Conservation (phyloP, 2,888 invertebrate genomes). For the Megaustenia siamemsis region DNA sequence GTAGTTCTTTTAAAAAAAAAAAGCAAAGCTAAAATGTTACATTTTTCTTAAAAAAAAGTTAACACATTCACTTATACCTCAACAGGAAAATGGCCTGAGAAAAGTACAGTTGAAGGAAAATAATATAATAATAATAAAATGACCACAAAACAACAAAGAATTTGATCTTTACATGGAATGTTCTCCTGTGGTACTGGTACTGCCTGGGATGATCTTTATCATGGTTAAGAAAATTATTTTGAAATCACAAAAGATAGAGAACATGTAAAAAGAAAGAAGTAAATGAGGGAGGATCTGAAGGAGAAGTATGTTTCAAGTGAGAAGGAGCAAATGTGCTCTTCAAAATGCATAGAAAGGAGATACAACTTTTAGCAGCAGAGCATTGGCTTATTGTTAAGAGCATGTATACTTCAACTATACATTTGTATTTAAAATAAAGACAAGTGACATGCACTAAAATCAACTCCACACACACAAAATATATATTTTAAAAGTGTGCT, state of each 20-base stretch:
- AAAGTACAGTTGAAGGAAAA: slow-evolving; percentile 36
- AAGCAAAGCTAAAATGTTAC: background rate
- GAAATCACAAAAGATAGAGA: background rate
- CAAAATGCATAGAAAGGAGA: slow-evolving; percentile 58
- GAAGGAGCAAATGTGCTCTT: slow-evolving; percentile 19
- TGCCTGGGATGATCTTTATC: slow-evolving; percentile 27
- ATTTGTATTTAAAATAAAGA: slow-evolving; percentile 30
- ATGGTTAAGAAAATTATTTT: background rate
- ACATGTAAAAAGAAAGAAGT: background rate
- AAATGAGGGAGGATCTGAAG: background rate
- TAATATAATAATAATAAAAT: background rate
- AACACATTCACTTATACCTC: slow-evolving; percentile 1
- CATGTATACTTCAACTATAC: background rate
- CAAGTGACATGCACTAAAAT: background rate
- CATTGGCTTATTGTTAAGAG: background rate
- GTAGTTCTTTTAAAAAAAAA: slow-evolving; percentile 12
- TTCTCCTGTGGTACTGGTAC: slow-evolving; percentile 39
- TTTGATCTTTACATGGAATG: slow-evolving; percentile 56
- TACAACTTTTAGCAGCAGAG: slow-evolving; percentile 32
- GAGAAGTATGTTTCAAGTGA: background rate
- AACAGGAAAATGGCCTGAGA: slow-evolving; percentile 44
- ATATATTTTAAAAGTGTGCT: too few species aligned
- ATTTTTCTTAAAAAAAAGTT: slow-evolving; percentile 1
- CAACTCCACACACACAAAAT: background rate
- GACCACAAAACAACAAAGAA: slow-evolving; percentile 18